Percentiles rank a stretch among this genome's conserved stretches.
Evolutionary conservation across 2,797 vertebrate genomes (phyloP).

Genomic region (Eospalax fontanierii): DNA sequence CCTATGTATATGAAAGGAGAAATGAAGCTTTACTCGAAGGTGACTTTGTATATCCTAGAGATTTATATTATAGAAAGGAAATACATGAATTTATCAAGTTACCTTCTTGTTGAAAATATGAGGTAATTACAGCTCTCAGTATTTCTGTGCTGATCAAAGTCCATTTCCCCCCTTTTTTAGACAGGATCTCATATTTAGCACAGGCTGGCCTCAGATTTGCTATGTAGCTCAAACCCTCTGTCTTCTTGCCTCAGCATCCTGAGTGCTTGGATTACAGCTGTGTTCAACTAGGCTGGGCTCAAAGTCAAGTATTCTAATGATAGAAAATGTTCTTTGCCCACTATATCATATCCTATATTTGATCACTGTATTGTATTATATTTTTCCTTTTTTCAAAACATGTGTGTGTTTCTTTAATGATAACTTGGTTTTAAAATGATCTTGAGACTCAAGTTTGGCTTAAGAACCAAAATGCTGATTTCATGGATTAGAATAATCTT

Average conservation of each 20-base stretch:
- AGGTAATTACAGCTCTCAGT: neutral
- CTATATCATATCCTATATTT: neutral
- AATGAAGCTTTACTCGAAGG: constrained; percentile 49
- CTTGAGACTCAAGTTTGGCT: constrained; percentile 50
- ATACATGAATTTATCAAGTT: neutral
- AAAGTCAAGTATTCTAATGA: constrained; percentile 35
- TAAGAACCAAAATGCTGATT: constrained; percentile 6
- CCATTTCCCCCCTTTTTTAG: neutral
- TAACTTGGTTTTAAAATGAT: constrained; percentile 56
- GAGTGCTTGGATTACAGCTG: neutral
- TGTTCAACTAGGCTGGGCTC: neutral
- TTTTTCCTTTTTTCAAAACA: constrained; percentile 28
- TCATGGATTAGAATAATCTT: constrained; percentile 23
- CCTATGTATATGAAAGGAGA: neutral
- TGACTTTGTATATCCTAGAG: neutral
- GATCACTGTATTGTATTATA: neutral
- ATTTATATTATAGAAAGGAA: constrained; percentile 47
- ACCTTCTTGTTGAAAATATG: neutral
- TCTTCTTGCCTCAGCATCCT: neutral
- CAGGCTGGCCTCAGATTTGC: neutral
- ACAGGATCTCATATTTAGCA: neutral
- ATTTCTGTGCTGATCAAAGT: constrained; percentile 34
- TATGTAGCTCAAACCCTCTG: neutral
- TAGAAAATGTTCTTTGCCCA: neutral
- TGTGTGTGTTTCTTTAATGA: constrained; percentile 35